Evolutionary conservation across 2,113 vertebrate genomes (phyloP).

Genomic region (Mesembrinibis cayennensis): DNA sequence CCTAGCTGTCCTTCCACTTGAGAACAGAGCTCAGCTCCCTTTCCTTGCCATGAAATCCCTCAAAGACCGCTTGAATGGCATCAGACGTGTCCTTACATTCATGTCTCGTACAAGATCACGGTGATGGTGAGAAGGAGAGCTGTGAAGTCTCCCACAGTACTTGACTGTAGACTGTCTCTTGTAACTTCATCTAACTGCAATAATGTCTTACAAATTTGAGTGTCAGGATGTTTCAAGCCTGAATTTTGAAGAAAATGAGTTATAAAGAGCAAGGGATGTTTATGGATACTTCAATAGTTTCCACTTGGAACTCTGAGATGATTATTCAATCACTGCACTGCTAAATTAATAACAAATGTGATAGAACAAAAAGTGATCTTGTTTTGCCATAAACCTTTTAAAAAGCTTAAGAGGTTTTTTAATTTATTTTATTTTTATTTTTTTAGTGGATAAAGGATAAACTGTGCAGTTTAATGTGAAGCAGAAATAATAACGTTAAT

Average conservation of each 20-base stretch:
- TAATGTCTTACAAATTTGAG: slow-evolving; percentile 67
- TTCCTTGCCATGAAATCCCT: slow-evolving; percentile 82
- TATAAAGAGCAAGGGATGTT: slow-evolving; percentile 61
- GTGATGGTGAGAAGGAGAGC: slow-evolving; percentile 34
- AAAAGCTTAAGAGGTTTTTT: slow-evolving; percentile 41
- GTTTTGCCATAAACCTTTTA: slow-evolving; percentile 67
- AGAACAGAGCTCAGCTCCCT: slow-evolving; percentile 80
- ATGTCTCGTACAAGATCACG: slow-evolving; percentile 68
- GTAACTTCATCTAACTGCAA: slow-evolving; percentile 70
- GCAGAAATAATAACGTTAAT: slow-evolving; percentile 58
- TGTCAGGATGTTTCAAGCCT: slow-evolving; percentile 31
- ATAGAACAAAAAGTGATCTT: slow-evolving; percentile 60
- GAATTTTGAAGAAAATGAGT: slow-evolving; percentile 28
- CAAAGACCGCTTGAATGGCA: slow-evolving; percentile 76
- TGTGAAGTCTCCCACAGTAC: not conserved
- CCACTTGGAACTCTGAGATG: slow-evolving; percentile 50
- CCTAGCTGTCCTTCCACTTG: slow-evolving; percentile 80
- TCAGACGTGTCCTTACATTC: slow-evolving; percentile 76
- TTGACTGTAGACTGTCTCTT: slow-evolving; percentile 37
- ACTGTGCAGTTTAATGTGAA: slow-evolving; percentile 73
- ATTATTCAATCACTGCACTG: slow-evolving; percentile 70
- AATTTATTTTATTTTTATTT: slow-evolving; percentile 65
- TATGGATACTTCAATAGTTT: slow-evolving; percentile 55
- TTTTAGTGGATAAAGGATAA: slow-evolving; percentile 58
- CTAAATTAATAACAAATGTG: slow-evolving; percentile 62